Evolutionary conservation across 92 coral and sea anemone genomes (phyloP).

Genomic region (Heteractis magnifica): DNA sequence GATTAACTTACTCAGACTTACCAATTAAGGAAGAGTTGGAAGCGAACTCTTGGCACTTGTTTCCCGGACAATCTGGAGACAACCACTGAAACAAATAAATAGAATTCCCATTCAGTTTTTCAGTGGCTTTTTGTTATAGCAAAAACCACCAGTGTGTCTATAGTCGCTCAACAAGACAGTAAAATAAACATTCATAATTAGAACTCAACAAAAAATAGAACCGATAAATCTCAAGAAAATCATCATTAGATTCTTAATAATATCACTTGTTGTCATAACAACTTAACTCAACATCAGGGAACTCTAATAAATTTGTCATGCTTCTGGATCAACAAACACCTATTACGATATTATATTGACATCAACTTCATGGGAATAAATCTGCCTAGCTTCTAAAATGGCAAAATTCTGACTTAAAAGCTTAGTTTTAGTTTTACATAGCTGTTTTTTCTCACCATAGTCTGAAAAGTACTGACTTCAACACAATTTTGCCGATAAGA

Average conservation of each 20-base stretch:
- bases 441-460: too few species aligned
- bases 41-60: neutral
- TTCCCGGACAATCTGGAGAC: conserved; percentile 15
- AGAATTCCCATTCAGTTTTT: neutral
- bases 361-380: neutral
- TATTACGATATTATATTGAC: neutral
- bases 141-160: too few species aligned
- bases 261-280: conserved; percentile 6
- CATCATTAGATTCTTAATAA: neutral
- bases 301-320: conserved; percentile 17
- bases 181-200: too few species aligned
- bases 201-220: neutral
- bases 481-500: too few species aligned
- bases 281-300: conserved; percentile 9
- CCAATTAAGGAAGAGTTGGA: conserved; percentile 5
- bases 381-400: neutral
- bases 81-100: conserved; percentile 15
- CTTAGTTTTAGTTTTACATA: too few species aligned
- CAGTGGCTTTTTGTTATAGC: too few species aligned
- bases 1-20: neutral
- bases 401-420: neutral
- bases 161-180: neutral
- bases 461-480: too few species aligned
- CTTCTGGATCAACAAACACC: neutral
- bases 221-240: neutral